A percentile compares a stretch with the other conserved stretches of the same genome.
Evolutionary conservation across 2,113 vertebrate species (phyloP).

Genomic region (Bostrychus sinensis): DNA sequence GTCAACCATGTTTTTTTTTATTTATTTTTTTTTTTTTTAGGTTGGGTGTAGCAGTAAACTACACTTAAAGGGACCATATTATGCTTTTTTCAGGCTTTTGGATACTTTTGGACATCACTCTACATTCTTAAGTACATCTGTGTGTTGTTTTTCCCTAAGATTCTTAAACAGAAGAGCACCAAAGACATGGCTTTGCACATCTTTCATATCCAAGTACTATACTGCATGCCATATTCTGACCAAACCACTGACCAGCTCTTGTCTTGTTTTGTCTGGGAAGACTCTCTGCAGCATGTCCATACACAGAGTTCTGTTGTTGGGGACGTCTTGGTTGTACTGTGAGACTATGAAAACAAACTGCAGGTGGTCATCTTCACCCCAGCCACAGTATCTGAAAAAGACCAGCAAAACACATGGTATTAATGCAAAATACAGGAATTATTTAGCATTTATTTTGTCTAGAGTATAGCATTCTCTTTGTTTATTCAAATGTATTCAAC

Average conservation of each 20-base stretch:
- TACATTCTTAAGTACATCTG: too few species aligned
- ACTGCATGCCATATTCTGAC: too few species aligned
- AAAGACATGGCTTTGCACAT: background rate
- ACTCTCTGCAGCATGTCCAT: constrained; percentile 87
- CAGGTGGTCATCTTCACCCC: constrained; percentile 85
- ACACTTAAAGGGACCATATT: too few species aligned
- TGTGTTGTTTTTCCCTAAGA: too few species aligned
- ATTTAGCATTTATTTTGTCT: background rate
- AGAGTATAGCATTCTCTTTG: background rate
- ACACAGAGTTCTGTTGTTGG: constrained; percentile 82
- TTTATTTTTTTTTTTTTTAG: too few species aligned
- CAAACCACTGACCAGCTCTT: constrained; percentile 84
- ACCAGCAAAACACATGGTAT: constrained; percentile 4
- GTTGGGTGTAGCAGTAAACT: too few species aligned
- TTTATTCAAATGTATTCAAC: too few species aligned
- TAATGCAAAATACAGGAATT: constrained; percentile 3
- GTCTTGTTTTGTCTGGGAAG: constrained; percentile 83
- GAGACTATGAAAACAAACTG: constrained; percentile 80
- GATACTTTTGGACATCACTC: too few species aligned
- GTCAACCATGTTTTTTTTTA: too few species aligned
- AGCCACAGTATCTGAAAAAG: constrained; percentile 79
- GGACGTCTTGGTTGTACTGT: constrained; percentile 82
- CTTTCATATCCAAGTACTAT: background rate
- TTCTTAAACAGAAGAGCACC: background rate
- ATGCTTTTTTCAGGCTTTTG: too few species aligned